Evolutionary conservation across 1,140 invertebrate species (phyloP), one percentile per base, ranked within the genome.

Genomic region (Ericerus pela): DNA sequence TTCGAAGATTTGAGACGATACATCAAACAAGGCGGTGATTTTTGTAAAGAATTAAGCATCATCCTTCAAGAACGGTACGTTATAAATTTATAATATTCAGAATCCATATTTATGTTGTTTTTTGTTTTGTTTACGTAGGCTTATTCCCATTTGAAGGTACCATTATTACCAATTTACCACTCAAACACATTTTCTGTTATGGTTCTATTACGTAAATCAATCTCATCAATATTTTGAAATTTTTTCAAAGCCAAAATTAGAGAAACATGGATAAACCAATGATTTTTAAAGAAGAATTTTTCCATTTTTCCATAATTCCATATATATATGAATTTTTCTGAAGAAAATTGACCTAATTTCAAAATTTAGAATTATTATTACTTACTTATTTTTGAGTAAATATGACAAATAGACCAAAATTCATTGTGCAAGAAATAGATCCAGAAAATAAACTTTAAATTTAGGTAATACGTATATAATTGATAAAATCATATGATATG

Each of bases 11-110:
- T 96, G 26, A 77, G 89, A 56, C 80, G 85, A 60, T 89, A 90
- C 67, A 83, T 96, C 58, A 93, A 93, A 69, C 88, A 92, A 69
- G 89, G 90, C 18, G 86, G 85, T 41, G 91, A 96, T 68, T 92
- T 95, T 65, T 90, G 86, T 71, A 94, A 94, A 67, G 90, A 95
- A 65, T 73, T 96, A 24, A 79, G 87, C 1, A 71, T 79, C 33
- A 87, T 95, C 62, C 72, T 95, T 55, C 86, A 92, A 70, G 91
- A 96, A 74, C 85, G 90, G 89, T 92, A 72, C 71, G 64, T 56
- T 31, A 30, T 22, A 18, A 6, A 53, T 14, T 18, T 11, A 8
- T 47, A 8, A 12, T 18, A 12, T 18, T 20, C 41, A n/a, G n/a
- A n/a, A n/a, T 47, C 41, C 10, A 20, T 12, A 47, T 33, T 33